These are phyloP conservation scores for Cuniculus paca DNA, from an alignment of 2,797 vertebrate genomes.

Conservation along the genomic window DNA sequence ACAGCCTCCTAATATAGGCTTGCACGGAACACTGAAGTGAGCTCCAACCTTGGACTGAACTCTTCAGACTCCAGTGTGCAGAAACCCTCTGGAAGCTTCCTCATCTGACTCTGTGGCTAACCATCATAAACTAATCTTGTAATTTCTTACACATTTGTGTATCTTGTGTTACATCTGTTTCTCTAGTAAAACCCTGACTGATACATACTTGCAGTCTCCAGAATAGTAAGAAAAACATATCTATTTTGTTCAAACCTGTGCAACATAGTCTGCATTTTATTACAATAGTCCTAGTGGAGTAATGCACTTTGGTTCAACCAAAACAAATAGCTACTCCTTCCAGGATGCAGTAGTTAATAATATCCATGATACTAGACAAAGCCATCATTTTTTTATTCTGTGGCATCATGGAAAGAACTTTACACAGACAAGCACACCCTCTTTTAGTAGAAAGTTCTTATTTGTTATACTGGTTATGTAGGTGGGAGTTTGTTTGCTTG, in stretches of 20 bases:
- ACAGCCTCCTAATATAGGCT: background rate
- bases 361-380: background rate
- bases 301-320: background rate
- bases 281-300: background rate
- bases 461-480: background rate
- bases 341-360: background rate
- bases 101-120: background rate
- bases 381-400: background rate
- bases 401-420: background rate
- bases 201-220: background rate
- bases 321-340: background rate
- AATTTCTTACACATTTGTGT: background rate
- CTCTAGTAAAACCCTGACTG: background rate
- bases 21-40: background rate
- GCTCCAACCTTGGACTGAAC: background rate
- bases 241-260: background rate
- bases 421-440: fast-evolving
- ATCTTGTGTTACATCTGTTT: background rate
- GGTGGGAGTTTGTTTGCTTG: background rate
- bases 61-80: background rate
- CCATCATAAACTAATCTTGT: background rate
- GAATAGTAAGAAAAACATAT: background rate
- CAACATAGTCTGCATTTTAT: background rate
- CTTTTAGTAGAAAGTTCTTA: background rate
- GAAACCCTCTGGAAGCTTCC: background rate